Conservation (phyloP, 2,113 vertebrate species). For the Pristiophorus japonicus region DNA sequence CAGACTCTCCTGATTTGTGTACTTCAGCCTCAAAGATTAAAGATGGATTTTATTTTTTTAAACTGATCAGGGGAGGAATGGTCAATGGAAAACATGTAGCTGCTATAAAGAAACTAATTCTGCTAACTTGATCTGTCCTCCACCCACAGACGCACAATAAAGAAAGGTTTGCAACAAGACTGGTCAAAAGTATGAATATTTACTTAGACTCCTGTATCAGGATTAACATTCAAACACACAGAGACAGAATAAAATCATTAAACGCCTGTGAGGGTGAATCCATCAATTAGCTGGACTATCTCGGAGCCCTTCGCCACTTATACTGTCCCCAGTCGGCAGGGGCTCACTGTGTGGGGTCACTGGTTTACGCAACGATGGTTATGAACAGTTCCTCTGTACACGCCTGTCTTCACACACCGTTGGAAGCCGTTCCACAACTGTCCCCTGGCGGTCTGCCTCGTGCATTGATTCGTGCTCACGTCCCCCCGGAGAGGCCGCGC, state of each 20-base stretch:
- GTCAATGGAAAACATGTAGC: background rate
- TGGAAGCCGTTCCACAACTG: background rate
- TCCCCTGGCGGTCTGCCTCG: background rate
- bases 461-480: constrained; percentile 45
- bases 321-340: background rate
- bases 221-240: background rate
- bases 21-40: background rate
- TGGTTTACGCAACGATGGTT: background rate
- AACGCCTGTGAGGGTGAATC: background rate
- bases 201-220: background rate
- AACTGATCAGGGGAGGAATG: background rate
- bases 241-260: background rate
- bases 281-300: background rate
- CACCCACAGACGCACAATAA: background rate
- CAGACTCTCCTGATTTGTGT: background rate
- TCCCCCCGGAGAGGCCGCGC: constrained; percentile 49
- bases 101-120: background rate
- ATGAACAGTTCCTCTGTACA: background rate
- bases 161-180: background rate
- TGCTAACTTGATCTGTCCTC: background rate
- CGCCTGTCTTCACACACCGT: background rate
- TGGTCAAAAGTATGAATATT: background rate
- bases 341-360: background rate
- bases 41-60: background rate
- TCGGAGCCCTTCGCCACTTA: background rate